Conservation (phyloP, 2,888 invertebrate species). For the Matsumyia berberina region DNA sequence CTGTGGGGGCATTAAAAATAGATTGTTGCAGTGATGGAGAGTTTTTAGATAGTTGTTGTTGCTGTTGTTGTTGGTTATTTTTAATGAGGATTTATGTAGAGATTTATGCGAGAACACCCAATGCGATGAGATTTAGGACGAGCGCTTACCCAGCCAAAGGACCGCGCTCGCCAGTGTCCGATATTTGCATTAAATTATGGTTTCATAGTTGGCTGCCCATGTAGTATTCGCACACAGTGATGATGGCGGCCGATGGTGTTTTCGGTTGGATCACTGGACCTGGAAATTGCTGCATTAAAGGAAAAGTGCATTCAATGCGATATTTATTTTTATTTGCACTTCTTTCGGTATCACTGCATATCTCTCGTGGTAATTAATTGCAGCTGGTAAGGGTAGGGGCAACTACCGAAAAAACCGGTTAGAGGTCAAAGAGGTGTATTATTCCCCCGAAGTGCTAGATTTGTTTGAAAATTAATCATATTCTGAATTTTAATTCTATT, state of each 20-base stretch:
- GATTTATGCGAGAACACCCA: constrained; percentile 31
- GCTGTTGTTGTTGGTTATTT: constrained; percentile 31
- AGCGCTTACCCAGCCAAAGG: constrained; percentile 27
- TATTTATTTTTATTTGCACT: neutral
- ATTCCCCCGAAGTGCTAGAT: neutral
- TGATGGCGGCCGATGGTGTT: constrained; percentile 13
- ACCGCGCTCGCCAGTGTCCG: constrained; percentile 25
- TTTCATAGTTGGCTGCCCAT: constrained; percentile 62
- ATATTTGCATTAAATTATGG: constrained; percentile 72
- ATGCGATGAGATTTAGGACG: constrained; percentile 36
- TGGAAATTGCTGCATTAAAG: constrained; percentile 51
- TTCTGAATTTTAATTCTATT: neutral
- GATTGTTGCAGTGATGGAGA: constrained; percentile 37
- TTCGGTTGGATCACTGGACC: constrained; percentile 48
- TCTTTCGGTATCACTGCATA: neutral
- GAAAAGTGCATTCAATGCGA: constrained; percentile 55
- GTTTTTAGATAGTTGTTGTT: constrained; percentile 24
- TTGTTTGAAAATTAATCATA: constrained; percentile 19
- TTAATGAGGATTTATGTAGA: constrained; percentile 57
- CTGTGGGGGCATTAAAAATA: constrained; percentile 57
- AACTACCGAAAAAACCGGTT: neutral
- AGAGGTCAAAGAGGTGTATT: neutral
- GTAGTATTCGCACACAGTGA: neutral
- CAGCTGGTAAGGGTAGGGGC: neutral
- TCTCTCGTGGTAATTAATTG: constrained; percentile 41